Evolutionary conservation across 2,888 invertebrate species (phyloP).

Genomic region (Drosophila diplacantha): DNA sequence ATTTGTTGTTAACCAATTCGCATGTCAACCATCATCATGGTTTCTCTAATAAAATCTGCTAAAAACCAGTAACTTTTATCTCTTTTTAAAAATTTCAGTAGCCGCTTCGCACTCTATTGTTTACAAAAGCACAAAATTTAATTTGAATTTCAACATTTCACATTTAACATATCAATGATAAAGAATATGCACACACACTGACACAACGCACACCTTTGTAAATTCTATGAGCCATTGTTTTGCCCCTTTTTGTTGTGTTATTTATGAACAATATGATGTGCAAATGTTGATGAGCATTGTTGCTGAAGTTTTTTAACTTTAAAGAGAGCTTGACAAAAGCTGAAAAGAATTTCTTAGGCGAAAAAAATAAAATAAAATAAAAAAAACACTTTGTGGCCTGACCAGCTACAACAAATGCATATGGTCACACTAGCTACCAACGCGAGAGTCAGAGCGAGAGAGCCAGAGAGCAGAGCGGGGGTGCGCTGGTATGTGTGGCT

Average conservation of each 20-base stretch:
- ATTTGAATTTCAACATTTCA: conserved; percentile 38
- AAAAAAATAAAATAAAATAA: conserved; percentile 24
- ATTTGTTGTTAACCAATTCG: conserved; percentile 14
- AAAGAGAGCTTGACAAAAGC: conserved; percentile 14
- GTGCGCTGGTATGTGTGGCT: conserved; percentile 35
- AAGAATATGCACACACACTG: conserved; percentile 38
- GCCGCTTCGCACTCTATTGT: conserved; percentile 21
- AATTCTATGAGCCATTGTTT: conserved; percentile 41
- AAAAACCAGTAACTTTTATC: conserved; percentile 20
- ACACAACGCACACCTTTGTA: conserved; percentile 8
- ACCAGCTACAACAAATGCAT: conserved; percentile 54
- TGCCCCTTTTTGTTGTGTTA: conserved; percentile 40
- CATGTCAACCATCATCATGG: conserved; percentile 13
- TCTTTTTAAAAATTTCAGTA: conserved; percentile 26
- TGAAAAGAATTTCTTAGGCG: conserved; percentile 20
- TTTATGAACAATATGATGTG: conserved; percentile 51
- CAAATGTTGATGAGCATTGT: conserved; percentile 53
- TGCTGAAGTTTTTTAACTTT: conserved; percentile 47
- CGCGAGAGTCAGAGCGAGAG: conserved; percentile 41
- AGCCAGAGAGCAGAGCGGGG: conserved; percentile 17
- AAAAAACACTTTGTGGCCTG: conserved; percentile 45
- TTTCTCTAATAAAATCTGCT: conserved; percentile 17
- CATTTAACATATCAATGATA: conserved; percentile 40
- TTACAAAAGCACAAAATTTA: conserved; percentile 24
- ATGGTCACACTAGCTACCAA: conserved; percentile 36